A percentile compares a stretch with the other conserved stretches of the same genome.
phyloP scores from a whole-genome alignment of 2,888 invertebrate genomes.

The Liopterus haemorrhoidalis region DNA sequence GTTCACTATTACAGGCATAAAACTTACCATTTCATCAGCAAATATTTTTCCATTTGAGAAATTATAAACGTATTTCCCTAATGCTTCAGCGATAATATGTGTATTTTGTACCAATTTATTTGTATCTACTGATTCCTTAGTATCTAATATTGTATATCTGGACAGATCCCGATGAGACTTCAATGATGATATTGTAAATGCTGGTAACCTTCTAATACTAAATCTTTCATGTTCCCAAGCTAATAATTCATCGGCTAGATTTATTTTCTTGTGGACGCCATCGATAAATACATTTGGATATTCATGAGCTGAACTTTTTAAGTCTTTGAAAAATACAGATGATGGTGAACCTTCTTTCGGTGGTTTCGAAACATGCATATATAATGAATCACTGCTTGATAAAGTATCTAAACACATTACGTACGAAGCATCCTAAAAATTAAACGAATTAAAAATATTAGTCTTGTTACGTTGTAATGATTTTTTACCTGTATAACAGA shows the following conservation, averaged over 20 bases:
- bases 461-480: background rate
- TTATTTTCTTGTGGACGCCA: constrained; percentile 91
- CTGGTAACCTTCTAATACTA: constrained; percentile 84
- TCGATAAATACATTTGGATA: constrained; percentile 52
- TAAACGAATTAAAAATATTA: constrained; percentile 5
- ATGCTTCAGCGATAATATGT: constrained; percentile 70
- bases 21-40: constrained; percentile 66
- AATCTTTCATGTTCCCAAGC: constrained; percentile 98
- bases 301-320: constrained; percentile 52
- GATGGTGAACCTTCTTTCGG: constrained; percentile 80
- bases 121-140: constrained; percentile 51
- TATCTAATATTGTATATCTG: constrained; percentile 60
- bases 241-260: constrained; percentile 82
- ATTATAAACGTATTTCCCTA: constrained; percentile 77
- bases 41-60: constrained; percentile 62
- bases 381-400: constrained; percentile 58
- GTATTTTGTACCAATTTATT: constrained; percentile 62
- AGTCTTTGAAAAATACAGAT: constrained; percentile 57
- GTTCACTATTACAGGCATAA: no score
- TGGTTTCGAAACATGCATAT: constrained; percentile 94
- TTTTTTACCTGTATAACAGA: constrained; percentile 62
- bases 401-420: constrained; percentile 86
- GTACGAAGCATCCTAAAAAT: constrained; percentile 75
- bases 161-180: constrained; percentile 60
- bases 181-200: constrained; percentile 82